Percentiles rank a stretch among this genome's conserved stretches.
Evolutionary conservation across 2,113 vertebrate species (phyloP).

Genomic region (Chamaea fasciata): DNA sequence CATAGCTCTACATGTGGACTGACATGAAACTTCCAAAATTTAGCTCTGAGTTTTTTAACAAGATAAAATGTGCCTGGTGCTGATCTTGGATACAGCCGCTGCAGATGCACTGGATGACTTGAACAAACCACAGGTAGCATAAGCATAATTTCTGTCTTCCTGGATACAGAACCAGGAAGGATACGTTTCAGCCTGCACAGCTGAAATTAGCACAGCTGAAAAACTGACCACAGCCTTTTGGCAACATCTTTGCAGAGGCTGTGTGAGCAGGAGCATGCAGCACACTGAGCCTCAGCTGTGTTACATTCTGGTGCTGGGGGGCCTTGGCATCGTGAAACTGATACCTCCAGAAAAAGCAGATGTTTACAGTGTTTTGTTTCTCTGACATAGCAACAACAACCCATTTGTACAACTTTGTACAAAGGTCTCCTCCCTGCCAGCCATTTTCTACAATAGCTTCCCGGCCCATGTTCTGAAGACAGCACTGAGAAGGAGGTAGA

Average conservation of each 20-base stretch:
- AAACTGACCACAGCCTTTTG: not conserved
- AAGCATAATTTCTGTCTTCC: not conserved
- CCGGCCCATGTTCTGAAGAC: not conserved
- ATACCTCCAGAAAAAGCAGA: not conserved
- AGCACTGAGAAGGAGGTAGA: not conserved
- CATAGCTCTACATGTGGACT: not conserved
- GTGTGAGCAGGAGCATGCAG: not conserved
- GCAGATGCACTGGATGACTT: not conserved
- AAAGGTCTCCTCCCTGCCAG: not conserved
- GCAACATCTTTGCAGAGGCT: not conserved
- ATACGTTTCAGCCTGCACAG: fast-evolving
- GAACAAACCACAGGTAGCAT: not conserved
- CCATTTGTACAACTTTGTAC: not conserved
- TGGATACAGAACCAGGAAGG: not conserved
- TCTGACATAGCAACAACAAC: not conserved
- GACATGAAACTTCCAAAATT: not conserved
- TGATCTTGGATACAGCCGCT: not conserved
- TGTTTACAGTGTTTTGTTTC: not conserved
- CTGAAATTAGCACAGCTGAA: not conserved
- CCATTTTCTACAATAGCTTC: not conserved
- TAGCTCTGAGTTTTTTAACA: not conserved
- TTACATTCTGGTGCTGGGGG: not conserved
- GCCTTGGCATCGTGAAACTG: not conserved
- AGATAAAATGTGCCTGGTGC: not conserved
- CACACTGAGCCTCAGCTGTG: not conserved